Conservation (phyloP, 1,140 invertebrate genomes). For the Ylistrum balloti region DNA sequence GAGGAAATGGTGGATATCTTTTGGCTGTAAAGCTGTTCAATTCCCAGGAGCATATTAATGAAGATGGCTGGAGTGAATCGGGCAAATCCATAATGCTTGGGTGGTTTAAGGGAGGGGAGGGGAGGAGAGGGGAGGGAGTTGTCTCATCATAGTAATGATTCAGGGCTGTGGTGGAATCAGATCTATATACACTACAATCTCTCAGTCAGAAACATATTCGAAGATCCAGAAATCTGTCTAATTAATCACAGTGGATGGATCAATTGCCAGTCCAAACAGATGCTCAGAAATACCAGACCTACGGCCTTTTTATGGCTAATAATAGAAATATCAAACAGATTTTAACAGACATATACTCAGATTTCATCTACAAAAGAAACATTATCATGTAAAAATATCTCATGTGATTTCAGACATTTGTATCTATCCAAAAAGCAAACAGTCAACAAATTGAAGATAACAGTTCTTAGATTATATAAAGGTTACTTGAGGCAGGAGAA, state of each 20-base stretch:
- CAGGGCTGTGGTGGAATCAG: not conserved
- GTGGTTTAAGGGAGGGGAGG: not conserved
- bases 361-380: no score
- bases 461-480: no score
- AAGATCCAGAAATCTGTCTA: not conserved
- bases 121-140: not conserved
- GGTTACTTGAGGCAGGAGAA: no score
- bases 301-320: no score
- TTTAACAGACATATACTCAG: no score
- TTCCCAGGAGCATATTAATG: not conserved
- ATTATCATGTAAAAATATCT: no score
- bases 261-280: not conserved
- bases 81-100: not conserved
- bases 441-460: no score
- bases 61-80: constrained; percentile 16
- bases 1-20: constrained; percentile 15
- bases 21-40: constrained; percentile 15
- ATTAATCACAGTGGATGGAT: constrained; percentile 27
- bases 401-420: no score
- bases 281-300: not conserved
- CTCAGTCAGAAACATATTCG: not conserved
- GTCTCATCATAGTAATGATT: not conserved
- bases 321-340: no score
- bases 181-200: not conserved
- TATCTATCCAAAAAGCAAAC: no score